phyloP scores from a whole-genome alignment of 2,113 vertebrate species.

The Laticauda laticaudata region DNA sequence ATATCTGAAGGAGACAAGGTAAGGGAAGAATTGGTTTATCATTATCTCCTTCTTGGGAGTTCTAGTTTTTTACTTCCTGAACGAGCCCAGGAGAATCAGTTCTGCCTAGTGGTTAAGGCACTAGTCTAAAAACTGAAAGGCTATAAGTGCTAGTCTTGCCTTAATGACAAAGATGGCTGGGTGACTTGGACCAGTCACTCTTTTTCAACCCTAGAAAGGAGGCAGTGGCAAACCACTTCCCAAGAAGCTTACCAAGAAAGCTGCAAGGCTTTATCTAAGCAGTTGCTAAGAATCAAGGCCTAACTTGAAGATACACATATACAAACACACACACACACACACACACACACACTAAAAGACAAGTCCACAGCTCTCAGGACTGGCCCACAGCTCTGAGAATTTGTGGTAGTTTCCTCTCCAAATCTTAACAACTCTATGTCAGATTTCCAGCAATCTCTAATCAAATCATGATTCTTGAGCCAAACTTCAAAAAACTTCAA shows the following conservation, averaged over 20 bases:
- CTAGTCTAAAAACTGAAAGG: neutral
- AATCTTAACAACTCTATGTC: neutral
- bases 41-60: neutral
- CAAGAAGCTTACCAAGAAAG: too few species aligned
- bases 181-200: neutral
- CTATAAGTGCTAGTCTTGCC: neutral
- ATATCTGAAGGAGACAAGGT: neutral
- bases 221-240: too few species aligned
- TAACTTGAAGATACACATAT: neutral
- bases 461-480: too few species aligned
- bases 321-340: neutral
- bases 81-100: neutral
- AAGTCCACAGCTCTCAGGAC: neutral
- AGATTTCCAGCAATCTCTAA: too few species aligned
- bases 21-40: neutral
- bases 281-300: neutral
- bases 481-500: too few species aligned
- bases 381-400: neutral
- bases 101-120: neutral
- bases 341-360: neutral
- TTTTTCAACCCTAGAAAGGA: neutral
- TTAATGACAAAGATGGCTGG: neutral
- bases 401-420: neutral
- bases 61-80: neutral
- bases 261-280: neutral